Conservation (phyloP, 1,140 invertebrate species). For the Pygmarrhopalites habei region DNA sequence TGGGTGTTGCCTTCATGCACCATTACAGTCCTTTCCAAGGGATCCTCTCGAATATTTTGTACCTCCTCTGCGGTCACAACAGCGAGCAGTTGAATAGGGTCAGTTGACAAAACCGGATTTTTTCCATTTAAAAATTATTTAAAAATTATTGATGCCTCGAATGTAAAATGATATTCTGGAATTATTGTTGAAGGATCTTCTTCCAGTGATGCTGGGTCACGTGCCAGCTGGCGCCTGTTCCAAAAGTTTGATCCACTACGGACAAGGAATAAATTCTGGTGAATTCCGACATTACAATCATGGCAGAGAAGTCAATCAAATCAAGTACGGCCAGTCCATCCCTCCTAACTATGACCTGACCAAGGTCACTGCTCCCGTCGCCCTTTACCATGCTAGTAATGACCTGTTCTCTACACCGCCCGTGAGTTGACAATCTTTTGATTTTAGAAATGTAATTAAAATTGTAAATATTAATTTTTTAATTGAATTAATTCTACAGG, state of each 20-base stretch:
- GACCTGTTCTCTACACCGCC: conserved; percentile 53
- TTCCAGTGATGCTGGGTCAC: conserved; percentile 50
- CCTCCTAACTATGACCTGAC: conserved; percentile 28
- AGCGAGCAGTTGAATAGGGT: conserved; percentile 51
- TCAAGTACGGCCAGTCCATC: conserved; percentile 14
- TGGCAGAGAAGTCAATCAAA: conserved; percentile 20
- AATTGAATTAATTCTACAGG: conserved; percentile 40
- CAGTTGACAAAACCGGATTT: too few relatives aligned
- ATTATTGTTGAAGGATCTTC: too few relatives aligned
- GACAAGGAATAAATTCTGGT: conserved; percentile 57
- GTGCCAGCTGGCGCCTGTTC: conserved; percentile 74
- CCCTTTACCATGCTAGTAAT: conserved; percentile 60
- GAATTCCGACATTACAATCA: conserved; percentile 37
- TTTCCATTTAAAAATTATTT: too few relatives aligned
- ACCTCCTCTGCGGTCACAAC: conserved; percentile 52
- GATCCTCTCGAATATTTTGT: conserved; percentile 53
- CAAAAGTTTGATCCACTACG: conserved; percentile 68
- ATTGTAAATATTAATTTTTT: too few relatives aligned
- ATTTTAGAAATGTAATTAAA: too few relatives aligned
- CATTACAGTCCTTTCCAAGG: conserved; percentile 44
- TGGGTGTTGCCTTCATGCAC: conserved; percentile 47
- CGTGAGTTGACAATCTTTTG: conserved; percentile 18
- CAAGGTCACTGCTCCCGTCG: conserved; percentile 49
- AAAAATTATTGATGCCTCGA: too few relatives aligned
- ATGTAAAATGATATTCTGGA: too few relatives aligned